Evolutionary conservation across 2,888 invertebrate genomes (phyloP).

Genomic region (Eustalomyia histrio): DNA sequence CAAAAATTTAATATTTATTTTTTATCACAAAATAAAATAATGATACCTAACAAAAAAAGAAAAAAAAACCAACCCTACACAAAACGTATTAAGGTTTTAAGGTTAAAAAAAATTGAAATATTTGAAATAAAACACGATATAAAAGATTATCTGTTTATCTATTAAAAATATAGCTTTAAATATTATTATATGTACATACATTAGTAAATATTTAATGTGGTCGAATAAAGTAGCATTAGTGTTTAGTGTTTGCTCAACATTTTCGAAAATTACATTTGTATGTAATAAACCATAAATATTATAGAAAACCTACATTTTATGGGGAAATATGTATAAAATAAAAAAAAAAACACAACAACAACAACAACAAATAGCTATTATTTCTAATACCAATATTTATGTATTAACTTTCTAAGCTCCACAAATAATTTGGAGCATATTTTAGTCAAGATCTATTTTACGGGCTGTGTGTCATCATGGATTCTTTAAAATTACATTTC

Average conservation of each 20-base stretch:
- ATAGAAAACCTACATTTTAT: background rate
- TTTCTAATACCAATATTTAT: slow-evolving; percentile 45
- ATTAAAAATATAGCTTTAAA: slow-evolving; percentile 12
- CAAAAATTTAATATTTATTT: background rate
- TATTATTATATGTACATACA: background rate
- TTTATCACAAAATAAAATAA: background rate
- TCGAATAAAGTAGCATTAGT: slow-evolving; percentile 42
- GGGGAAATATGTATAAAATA: background rate
- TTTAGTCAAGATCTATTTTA: background rate
- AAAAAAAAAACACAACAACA: too few relatives aligned
- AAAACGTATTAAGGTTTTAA: background rate
- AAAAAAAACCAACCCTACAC: background rate
- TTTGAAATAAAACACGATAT: background rate
- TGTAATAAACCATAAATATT: slow-evolving; percentile 16
- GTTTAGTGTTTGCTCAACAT: slow-evolving; percentile 18
- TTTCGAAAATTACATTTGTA: background rate
- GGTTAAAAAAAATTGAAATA: background rate
- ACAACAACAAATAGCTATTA: background rate
- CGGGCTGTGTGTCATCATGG: background rate
- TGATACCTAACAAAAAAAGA: background rate
- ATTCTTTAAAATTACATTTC: slow-evolving; percentile 39
- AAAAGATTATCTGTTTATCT: slow-evolving; percentile 46
- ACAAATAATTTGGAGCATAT: slow-evolving; percentile 39
- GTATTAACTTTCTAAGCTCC: slow-evolving; percentile 50
- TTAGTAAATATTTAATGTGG: slow-evolving; percentile 29